Conservation (phyloP, 2,113 vertebrate species). For the Nibea coibor region DNA sequence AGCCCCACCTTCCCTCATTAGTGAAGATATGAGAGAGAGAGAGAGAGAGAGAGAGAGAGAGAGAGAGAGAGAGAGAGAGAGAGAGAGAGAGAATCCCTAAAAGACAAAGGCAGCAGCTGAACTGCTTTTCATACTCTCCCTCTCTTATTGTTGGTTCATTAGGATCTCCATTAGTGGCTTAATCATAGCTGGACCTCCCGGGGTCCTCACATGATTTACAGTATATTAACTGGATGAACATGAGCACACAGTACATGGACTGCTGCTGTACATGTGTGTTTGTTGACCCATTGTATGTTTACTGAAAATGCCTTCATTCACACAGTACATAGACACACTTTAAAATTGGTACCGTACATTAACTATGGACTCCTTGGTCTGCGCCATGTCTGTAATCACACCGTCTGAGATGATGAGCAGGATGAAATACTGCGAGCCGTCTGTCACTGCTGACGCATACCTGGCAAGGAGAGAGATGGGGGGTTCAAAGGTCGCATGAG, state of each 20-base stretch:
- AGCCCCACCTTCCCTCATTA: constrained; percentile 38
- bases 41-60: background rate
- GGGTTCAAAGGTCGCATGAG: constrained; percentile 12
- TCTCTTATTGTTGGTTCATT: constrained; percentile 37
- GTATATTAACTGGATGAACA: constrained; percentile 20
- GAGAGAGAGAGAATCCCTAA: background rate
- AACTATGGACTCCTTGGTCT: constrained; percentile 97
- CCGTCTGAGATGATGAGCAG: constrained; percentile 97
- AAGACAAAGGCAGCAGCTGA: constrained; percentile 10
- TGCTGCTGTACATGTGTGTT: background rate
- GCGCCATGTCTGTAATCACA: constrained; percentile 98
- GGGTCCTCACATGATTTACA: constrained; percentile 11
- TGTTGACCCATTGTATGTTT: background rate
- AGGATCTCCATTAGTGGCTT: constrained; percentile 19
- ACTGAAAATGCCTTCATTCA: background rate
- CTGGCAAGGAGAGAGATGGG: constrained; percentile 68
- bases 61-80: background rate
- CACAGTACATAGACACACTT: background rate
- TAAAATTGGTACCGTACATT: constrained; percentile 84
- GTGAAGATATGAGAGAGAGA: constrained; percentile 22
- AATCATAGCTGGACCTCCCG: constrained; percentile 13
- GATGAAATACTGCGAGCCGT: constrained; percentile 98
- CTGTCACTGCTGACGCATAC: constrained; percentile 93
- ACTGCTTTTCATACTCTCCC: constrained; percentile 9
- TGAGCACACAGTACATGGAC: background rate